Evolutionary conservation across 2,797 vertebrate species (phyloP), one percentile per base, ranked within the genome.

Genomic region (Holocentrus rufus): DNA sequence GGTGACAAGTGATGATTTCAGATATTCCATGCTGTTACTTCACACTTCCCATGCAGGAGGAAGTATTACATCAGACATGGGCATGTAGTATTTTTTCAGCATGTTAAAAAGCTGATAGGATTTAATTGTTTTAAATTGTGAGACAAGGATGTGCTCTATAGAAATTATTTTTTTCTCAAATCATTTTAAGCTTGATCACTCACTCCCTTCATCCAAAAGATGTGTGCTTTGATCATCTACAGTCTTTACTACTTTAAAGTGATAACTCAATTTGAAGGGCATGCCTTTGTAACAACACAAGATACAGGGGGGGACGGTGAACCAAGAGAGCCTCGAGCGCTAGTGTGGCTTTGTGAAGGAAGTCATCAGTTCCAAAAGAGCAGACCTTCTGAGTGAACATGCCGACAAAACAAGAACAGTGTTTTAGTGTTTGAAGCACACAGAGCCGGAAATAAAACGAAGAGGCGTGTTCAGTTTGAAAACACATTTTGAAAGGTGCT

Each of bases 401-500:
- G 93, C 91, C 2, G 22, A 81, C 72, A 63, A 66, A 76, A 77
- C 18, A 68, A 17, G 17, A n/a, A 57, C 39, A 42, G 20, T 44
- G 61, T 55, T 55, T 47, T 53, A 34, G 76, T 80, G 74, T 76
- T 59, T 69, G 34, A 69, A 76, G 65, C 64, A 55, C 62, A 75
- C 42, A n/a, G 68, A 62, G 63, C 72, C 17, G 15, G 67, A n/a
- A 79, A 62, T 53, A 11, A 56, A 22, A 74, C 58, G 56, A 72
- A 63, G 6, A 55, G 50, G 17, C 5, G 61, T 50, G 59, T 47
- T 57, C 55, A 47, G 73, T 84, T 77, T 79, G 65, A 64, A 81
- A 64, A 88, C 73, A 82, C 69, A 13, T 88, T 89, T 90, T 87
- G 85, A 91, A 92, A 91, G 89, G 81, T 81, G 83, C 82, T 62